Base-by-base conservation (phyloP, 2,113 vertebrate species). In the Paracanthobrama guichenoti region DNA sequence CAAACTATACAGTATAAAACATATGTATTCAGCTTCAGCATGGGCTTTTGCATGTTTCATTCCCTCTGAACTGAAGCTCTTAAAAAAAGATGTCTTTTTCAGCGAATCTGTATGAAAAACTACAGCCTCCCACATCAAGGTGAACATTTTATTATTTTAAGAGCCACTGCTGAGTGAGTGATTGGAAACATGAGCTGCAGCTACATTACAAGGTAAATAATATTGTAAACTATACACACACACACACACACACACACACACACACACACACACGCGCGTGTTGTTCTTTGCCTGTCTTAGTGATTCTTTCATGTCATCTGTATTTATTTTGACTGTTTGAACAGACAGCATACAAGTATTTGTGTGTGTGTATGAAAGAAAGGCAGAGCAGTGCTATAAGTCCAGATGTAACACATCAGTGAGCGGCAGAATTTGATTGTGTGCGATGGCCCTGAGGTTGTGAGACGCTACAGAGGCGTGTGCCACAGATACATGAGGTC, bases 391-490 rank as follows among this genome's bases (percentile, higher is more conserved):
- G 12, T 11, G 11, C 22, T 16, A 73, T 16, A 48, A 73, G 48
- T 9, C 46, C 46, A 50, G 72, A 53, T 75, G 72, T 53, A 50
- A 53, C 44, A 53, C 72, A 53, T 50, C 46, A 75, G 46, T 53
- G 44, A 75, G 72, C 46, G 13, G 44, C 24, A 50, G 46, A 55
- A 75, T 75, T 50, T 75, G 72, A 53, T 75, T 75, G 72, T 75
- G 72, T 75, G 46, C 14, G 46, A 75, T 50, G 72, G 46, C 46
- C 46, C 72, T 75, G 72, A 50, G 44, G 72, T 53, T 74, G 22
- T 24, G 69, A 72, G 42, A 46, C 6, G 22, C 69, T 5, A 14
- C 22, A 73, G 71, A 48, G 39, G 39, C 39, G 39, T 72, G 39
- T 72, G 39, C 39, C 67, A 74, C 71, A 24, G 24, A 75, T 53